Conservation (phyloP, 2,797 vertebrate species). For the Megaceryle alcyon region DNA sequence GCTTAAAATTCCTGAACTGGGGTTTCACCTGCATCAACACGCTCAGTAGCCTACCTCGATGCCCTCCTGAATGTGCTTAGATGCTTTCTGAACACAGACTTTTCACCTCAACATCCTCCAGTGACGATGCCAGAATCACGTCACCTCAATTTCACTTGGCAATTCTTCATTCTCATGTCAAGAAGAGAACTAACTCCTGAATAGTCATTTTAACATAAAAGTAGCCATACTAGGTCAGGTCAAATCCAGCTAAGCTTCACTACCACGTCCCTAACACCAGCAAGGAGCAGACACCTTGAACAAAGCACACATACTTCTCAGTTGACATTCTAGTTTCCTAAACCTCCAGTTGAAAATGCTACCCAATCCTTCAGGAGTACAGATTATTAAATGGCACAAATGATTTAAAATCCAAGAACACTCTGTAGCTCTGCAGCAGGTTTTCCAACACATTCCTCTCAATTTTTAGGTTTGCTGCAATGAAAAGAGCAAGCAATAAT, state of each 20-base stretch:
- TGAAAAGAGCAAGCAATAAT: not conserved
- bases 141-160: not conserved
- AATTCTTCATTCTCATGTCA: rapidly evolving
- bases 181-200: rapidly evolving
- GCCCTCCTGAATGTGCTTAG: not conserved
- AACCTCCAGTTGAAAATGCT: not conserved
- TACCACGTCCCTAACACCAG: rapidly evolving
- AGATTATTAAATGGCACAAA: not conserved
- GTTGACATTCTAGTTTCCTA: not conserved
- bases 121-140: not conserved
- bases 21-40: not conserved
- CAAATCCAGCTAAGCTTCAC: not conserved
- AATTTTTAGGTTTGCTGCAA: not conserved
- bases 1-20: not conserved
- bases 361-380: not conserved
- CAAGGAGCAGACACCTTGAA: not conserved
- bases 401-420: not conserved
- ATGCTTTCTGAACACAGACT: not conserved
- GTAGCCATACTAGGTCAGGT: not conserved
- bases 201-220: not conserved
- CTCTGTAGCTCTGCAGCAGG: not conserved
- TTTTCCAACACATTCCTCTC: not conserved
- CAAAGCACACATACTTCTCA: not conserved
- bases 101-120: not conserved
- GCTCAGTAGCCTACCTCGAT: not conserved